Evolutionary conservation across 2,797 vertebrate genomes (phyloP).

Genomic region (Xyrichtys novacula): DNA sequence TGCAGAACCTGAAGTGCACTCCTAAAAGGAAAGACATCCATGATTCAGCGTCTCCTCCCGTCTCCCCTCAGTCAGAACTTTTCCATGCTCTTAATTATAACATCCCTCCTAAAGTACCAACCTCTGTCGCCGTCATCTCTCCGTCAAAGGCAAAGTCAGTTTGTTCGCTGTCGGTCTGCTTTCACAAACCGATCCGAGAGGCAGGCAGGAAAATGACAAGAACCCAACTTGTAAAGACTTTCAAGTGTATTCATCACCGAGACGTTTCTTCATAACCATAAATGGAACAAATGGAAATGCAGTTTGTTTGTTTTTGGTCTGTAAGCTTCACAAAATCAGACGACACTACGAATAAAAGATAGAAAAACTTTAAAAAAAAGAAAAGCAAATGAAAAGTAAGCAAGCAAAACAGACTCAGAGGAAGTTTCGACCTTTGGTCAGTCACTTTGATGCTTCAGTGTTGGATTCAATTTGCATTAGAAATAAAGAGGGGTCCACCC

Average conservation of each 20-base stretch:
- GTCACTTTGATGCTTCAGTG: constrained; percentile 66
- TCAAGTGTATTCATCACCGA: constrained; percentile 21
- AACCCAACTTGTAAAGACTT: constrained; percentile 84
- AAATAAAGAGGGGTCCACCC: constrained; percentile 23
- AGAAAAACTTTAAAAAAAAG: constrained; percentile 43
- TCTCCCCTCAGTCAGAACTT: background rate
- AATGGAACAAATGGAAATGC: constrained; percentile 77
- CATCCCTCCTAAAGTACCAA: constrained; percentile 80
- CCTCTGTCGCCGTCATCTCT: constrained; percentile 96
- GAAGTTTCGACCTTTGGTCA: constrained; percentile 87
- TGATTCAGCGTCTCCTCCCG: constrained; percentile 1
- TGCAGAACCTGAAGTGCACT: constrained; percentile 25
- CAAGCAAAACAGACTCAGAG: constrained; percentile 89
- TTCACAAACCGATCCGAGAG: constrained; percentile 82
- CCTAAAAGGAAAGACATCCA: constrained; percentile 1
- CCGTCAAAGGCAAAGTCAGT: constrained; percentile 95
- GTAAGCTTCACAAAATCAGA: constrained; percentile 53
- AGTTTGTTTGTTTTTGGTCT: constrained; percentile 72
- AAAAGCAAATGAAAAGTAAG: constrained; percentile 70
- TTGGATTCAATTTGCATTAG: constrained; percentile 11
- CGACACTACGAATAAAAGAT: constrained; percentile 32
- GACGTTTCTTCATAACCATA: constrained; percentile 58
- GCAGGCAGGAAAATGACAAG: constrained; percentile 86
- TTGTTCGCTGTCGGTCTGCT: constrained; percentile 97
- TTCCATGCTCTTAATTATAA: constrained; percentile 30